Conservation (phyloP, 2,797 vertebrate genomes). For the Pipistrellus nathusii region DNA sequence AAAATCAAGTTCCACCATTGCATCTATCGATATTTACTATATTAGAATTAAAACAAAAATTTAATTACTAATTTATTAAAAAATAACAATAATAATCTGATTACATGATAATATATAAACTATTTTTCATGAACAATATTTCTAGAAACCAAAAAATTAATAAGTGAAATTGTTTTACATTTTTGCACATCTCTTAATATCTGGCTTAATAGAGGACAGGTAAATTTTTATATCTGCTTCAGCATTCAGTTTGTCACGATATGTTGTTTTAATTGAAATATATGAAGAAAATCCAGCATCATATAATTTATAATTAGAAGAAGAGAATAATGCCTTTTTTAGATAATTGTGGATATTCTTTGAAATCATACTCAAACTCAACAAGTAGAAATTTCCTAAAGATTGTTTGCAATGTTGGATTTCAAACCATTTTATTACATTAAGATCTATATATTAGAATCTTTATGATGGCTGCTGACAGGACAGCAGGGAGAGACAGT, state of each 20-base stretch:
- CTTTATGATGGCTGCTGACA: too few species aligned
- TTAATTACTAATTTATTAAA: not conserved
- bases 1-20: not conserved
- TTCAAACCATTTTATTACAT: slow-evolving; percentile 47
- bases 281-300: not conserved
- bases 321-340: not conserved
- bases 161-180: slow-evolving; percentile 7
- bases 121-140: slow-evolving; percentile 28
- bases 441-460: slow-evolving; percentile 52
- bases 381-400: not conserved
- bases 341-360: slow-evolving; percentile 19
- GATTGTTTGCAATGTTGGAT: not conserved
- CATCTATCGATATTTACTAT: not conserved
- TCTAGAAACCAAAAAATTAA: not conserved
- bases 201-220: not conserved
- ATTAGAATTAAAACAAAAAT: slow-evolving; percentile 29
- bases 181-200: slow-evolving; percentile 1
- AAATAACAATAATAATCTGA: not conserved
- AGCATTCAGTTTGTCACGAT: not conserved
- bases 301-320: not conserved
- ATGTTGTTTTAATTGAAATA: slow-evolving; percentile 53
- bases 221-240: slow-evolving; percentile 36
- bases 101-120: not conserved
- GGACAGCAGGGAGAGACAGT: too few species aligned
- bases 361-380: slow-evolving; percentile 21